phyloP scores from a whole-genome alignment of 2,888 invertebrate species.

The Sabellastarte sp. region DNA sequence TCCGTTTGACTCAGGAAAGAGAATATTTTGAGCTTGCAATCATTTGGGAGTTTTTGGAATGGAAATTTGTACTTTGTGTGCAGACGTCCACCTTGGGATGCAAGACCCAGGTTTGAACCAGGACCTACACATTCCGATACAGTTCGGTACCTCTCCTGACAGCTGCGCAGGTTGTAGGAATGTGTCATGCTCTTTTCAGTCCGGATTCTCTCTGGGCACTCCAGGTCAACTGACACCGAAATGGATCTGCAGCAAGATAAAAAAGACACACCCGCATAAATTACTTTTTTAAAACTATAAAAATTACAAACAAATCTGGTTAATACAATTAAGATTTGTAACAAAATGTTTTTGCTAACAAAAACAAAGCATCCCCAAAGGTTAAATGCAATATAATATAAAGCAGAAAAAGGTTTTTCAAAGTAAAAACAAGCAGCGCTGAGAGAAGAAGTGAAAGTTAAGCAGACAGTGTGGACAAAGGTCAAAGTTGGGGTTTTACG shows the following conservation, averaged over 20 bases:
- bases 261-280: no score
- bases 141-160: background rate
- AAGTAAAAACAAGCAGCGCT: no score
- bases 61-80: conserved; percentile 32
- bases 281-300: no score
- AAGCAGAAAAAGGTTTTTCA: no score
- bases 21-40: conserved; percentile 51
- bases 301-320: no score
- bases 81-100: background rate
- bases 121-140: background rate
- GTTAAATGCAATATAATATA: no score
- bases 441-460: no score
- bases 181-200: background rate
- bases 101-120: background rate
- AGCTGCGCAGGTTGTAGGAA: background rate
- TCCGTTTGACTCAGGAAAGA: conserved; percentile 44
- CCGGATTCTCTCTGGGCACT: background rate
- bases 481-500: no score
- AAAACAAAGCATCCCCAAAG: no score
- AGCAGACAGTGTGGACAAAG: no score
- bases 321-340: no score
- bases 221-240: background rate
- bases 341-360: no score
- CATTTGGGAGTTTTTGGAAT: conserved; percentile 44
- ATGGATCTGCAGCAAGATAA: background rate